These are phyloP conservation scores for Simalia tracyae DNA, from an alignment of 2,797 vertebrate species.

Conservation along the genomic window DNA sequence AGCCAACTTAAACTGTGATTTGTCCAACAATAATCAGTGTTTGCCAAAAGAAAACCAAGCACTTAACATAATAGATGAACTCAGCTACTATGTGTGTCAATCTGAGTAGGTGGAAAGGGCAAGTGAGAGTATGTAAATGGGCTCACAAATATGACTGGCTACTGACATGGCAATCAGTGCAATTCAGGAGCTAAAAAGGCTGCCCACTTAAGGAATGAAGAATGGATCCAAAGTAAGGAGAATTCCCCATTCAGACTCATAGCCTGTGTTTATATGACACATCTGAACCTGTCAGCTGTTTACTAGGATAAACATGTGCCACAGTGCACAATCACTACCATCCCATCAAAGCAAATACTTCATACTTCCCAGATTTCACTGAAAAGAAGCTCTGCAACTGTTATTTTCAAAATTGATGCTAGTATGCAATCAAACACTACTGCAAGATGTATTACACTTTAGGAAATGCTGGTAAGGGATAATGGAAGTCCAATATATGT, in stretches of 20 bases:
- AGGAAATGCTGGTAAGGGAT: not conserved
- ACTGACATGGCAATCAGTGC: not conserved
- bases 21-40: not conserved
- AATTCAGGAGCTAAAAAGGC: not conserved
- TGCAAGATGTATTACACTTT: not conserved
- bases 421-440: not conserved
- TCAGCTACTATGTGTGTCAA: not conserved
- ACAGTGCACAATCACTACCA: not conserved
- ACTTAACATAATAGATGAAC: not conserved
- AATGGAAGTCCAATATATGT: not conserved
- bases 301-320: not conserved
- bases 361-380: not conserved
- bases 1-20: not conserved
- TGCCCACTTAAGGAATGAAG: not conserved
- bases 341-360: not conserved
- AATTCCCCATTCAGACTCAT: not conserved
- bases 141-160: too few species aligned
- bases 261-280: not conserved
- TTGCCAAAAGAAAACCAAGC: not conserved
- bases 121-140: not conserved
- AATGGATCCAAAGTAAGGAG: not conserved
- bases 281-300: not conserved
- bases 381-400: not conserved
- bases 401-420: not conserved
- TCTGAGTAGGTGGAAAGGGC: not conserved